These are phyloP conservation scores for Pseudolaguvia tuberculata DNA, from an alignment of 2,113 vertebrate genomes.

Conservation along the genomic window DNA sequence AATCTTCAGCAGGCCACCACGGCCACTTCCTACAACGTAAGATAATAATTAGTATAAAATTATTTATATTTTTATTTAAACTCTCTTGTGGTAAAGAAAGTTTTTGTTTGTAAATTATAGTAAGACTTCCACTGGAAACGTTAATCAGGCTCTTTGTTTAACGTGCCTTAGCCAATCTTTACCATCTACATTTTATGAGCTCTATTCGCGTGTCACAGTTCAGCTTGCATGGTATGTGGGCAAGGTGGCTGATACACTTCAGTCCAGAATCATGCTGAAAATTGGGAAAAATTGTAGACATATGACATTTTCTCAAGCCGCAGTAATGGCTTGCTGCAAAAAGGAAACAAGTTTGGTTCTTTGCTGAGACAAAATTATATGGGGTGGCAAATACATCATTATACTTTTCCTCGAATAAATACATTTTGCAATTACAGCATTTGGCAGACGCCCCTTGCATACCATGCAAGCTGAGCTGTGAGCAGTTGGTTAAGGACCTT, in stretches of 20 bases:
- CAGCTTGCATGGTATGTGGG: background rate
- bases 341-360: constrained; percentile 38
- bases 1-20: no score
- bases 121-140: background rate
- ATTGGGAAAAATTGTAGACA: background rate
- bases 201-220: background rate
- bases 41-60: no score
- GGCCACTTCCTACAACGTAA: no score
- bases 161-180: background rate
- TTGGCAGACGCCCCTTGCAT: no score
- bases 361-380: constrained; percentile 3
- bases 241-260: background rate
- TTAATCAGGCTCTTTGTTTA: background rate
- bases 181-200: background rate
- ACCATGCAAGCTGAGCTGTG: no score
- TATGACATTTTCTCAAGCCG: constrained; percentile 63
- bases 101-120: background rate
- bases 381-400: constrained; percentile 2
- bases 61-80: no score
- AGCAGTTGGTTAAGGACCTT: no score
- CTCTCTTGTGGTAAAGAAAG: no score
- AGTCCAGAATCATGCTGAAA: background rate
- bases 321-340: constrained; percentile 64
- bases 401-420: background rate
- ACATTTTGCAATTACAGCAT: no score